A percentile compares a stretch with the other conserved stretches of the same genome.
phyloP scores from a whole-genome alignment of 2,888 invertebrate genomes.

The Apodemia duryi region DNA sequence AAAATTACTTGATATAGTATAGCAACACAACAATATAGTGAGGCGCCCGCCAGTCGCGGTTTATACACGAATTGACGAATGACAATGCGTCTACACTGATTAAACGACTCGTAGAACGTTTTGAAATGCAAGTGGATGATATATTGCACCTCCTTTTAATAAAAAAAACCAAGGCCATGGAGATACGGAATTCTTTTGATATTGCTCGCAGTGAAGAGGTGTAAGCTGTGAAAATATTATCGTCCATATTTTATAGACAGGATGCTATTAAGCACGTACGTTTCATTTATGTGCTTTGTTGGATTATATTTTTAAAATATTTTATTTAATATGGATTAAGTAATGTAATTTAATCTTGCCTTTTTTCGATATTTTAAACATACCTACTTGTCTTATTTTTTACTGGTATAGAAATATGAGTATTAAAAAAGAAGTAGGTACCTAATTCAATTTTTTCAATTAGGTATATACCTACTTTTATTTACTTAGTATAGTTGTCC shows the following conservation, averaged over 20 bases:
- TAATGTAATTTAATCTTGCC: neutral
- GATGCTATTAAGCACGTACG: neutral
- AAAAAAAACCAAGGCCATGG: slow-evolving; percentile 19
- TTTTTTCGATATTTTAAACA: too few species aligned
- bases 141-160: slow-evolving; percentile 25
- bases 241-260: slow-evolving; percentile 9
- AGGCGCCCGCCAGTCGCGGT: slow-evolving; percentile 36
- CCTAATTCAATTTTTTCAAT: too few species aligned
- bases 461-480: too few species aligned
- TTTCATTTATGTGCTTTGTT: neutral
- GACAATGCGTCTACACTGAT: slow-evolving; percentile 34
- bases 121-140: slow-evolving; percentile 27
- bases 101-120: slow-evolving; percentile 27
- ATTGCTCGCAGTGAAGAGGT: neutral
- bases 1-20: slow-evolving; percentile 43
- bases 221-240: slow-evolving; percentile 1
- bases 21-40: slow-evolving; percentile 23
- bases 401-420: too few species aligned
- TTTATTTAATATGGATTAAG: neutral
- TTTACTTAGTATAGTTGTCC: too few species aligned
- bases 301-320: neutral
- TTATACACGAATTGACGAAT: slow-evolving; percentile 32
- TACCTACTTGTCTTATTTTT: too few species aligned
- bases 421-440: too few species aligned
- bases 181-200: slow-evolving; percentile 8